These are phyloP conservation scores for Tapirus indicus DNA, from an alignment of 2,797 vertebrate genomes.

Conservation along the genomic window DNA sequence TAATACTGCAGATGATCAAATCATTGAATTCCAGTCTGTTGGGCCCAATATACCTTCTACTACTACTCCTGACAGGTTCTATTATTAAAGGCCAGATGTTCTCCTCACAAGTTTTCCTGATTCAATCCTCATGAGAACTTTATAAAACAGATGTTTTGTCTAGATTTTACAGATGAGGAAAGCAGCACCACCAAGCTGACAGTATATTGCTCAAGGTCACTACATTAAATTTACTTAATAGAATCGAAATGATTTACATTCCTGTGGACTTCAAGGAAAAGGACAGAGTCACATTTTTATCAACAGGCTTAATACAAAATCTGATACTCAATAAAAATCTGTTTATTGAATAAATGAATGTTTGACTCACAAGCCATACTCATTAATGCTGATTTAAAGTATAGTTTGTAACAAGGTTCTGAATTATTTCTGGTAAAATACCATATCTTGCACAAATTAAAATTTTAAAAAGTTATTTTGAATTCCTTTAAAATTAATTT, in stretches of 20 bases:
- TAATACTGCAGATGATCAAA: not conserved
- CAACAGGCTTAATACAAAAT: not conserved
- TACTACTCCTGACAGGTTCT: not conserved
- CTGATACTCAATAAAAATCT: not conserved
- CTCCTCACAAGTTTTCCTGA: not conserved
- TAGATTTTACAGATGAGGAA: slow-evolving; percentile 56
- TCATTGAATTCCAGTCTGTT: not conserved
- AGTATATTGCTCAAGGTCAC: not conserved
- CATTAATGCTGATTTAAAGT: slow-evolving; percentile 34
- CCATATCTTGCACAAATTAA: not conserved
- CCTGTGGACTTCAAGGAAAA: not conserved
- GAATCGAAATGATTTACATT: not conserved
- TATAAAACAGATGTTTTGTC: slow-evolving; percentile 34
- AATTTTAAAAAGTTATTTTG: not conserved
- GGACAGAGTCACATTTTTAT: not conserved
- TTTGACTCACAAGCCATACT: not conserved
- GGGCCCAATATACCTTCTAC: not conserved
- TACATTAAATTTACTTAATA: slow-evolving; percentile 6
- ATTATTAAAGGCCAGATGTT: not conserved
- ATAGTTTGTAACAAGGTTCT: not conserved
- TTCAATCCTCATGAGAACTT: not conserved
- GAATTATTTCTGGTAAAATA: slow-evolving; percentile 34
- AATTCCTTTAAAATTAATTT: not conserved
- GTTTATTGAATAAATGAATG: not conserved
- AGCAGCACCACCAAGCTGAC: not conserved